Evolutionary conservation across 2,113 vertebrate species (phyloP).

Genomic region (Cyprinus carpio): DNA sequence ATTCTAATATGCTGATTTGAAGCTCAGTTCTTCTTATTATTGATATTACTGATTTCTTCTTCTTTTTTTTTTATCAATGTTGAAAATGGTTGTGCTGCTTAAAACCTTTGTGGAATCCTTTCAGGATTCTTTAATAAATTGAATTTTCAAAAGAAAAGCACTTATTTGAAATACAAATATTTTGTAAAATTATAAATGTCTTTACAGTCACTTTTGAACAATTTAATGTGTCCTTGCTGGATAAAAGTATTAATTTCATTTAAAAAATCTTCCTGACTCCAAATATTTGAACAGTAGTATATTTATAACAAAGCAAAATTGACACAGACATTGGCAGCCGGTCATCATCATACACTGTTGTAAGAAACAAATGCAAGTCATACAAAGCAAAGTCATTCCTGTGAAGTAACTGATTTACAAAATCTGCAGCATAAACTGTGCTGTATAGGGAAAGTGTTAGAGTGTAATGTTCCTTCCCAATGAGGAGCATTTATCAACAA

Average conservation of each 20-base stretch:
- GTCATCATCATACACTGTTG: background rate
- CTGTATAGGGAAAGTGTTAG: background rate
- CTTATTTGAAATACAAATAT: background rate
- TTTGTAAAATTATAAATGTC: background rate
- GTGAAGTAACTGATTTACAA: too few relatives aligned
- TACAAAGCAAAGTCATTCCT: too few relatives aligned
- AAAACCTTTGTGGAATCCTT: background rate
- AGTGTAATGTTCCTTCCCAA: background rate
- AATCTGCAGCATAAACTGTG: background rate
- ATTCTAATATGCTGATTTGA: background rate
- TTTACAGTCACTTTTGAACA: background rate
- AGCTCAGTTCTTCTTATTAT: background rate
- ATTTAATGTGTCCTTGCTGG: background rate
- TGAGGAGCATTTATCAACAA: background rate
- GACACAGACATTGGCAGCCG: background rate
- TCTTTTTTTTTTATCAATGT: background rate
- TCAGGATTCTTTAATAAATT: too few relatives aligned
- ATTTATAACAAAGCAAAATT: too few relatives aligned
- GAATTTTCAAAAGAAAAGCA: background rate
- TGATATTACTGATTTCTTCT: too few relatives aligned
- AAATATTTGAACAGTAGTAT: too few relatives aligned
- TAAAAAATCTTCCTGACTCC: background rate
- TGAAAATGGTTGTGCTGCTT: background rate
- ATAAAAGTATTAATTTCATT: background rate
- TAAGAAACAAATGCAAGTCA: too few relatives aligned